Base-by-base conservation (phyloP, 2,113 vertebrate genomes). In the Oryzias melastigma region DNA sequence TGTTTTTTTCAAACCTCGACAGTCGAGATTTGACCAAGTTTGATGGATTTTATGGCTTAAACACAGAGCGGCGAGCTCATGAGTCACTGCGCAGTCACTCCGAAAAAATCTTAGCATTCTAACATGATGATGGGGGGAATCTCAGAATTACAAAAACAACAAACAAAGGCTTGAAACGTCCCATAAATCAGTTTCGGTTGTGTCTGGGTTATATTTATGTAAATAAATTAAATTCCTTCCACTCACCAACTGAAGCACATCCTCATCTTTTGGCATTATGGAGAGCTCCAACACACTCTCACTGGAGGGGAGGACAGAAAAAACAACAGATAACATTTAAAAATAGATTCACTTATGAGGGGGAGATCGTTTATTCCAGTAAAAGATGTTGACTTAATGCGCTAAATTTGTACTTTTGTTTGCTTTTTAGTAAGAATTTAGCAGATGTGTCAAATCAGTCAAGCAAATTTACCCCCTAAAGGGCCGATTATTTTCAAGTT, bases 191-290 rank as follows among this genome's bases (percentile, higher is more conserved):
- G 35, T 25, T 12, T 20, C 35, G 7, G 44, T 59, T 49, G 18
- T 14, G 17, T 60, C 42, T 2, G 50, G 35, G 35, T 35, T 35
- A 35, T 29, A 29, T 29, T 29, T 29, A 29, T 7, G 5, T 29
- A 6, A 29, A 29, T 22, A 7, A 7, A 29, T 29, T 6, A 29
- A 29, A 29, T 35, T 35, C 8, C 35, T 35, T 35, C 86, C 64
- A 91, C 97, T 96, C 91, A 99, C 97, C 95, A 99, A 88, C 88
- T 98, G 96, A 65, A 98, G 93, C 74, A 98, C 93, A 58, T 98
- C 96, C 85, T 99, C 96, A 0, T 98, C 95, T 89, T 96, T 96
- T 85, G 97, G 95, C 96, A 98, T 98, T 73, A 99, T 98, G 67
- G 94, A 95, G 52, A 99, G 95, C 75, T 98, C 96, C 92, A 99